Conservation (phyloP, 1,140 invertebrate species). For the Brachionus angularis region DNA sequence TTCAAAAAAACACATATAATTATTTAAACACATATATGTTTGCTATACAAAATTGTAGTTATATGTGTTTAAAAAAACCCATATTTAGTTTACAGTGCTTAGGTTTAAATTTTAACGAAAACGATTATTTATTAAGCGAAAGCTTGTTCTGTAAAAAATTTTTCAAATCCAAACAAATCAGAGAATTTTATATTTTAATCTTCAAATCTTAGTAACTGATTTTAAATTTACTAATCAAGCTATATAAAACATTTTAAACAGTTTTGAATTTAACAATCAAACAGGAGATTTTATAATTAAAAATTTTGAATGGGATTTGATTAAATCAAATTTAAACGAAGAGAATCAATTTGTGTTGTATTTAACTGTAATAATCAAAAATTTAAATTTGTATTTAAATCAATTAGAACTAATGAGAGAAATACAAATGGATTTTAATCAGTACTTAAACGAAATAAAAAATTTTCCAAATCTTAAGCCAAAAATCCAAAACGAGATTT, state of each 20-base stretch:
- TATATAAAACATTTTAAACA: neutral
- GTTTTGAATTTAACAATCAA: neutral
- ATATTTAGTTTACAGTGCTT: neutral
- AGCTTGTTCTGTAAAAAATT: conserved; percentile 4
- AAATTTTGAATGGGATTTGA: neutral
- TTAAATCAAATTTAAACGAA: conserved; percentile 5
- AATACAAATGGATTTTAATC: conserved; percentile 1
- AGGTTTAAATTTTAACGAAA: neutral
- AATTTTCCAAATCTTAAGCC: neutral
- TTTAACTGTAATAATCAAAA: too few relatives aligned
- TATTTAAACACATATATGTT: too few relatives aligned
- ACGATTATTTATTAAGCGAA: neutral
- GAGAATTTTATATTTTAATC: too few relatives aligned
- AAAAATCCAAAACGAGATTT: too few relatives aligned
- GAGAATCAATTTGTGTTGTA: conserved; percentile 8
- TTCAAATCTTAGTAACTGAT: too few relatives aligned
- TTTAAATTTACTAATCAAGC: too few relatives aligned
- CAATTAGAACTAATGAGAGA: conserved; percentile 23
- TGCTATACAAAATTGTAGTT: neutral
- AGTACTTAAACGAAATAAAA: too few relatives aligned
- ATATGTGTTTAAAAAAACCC: too few relatives aligned
- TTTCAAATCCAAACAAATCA: neutral
- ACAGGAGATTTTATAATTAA: too few relatives aligned
- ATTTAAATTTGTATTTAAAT: too few relatives aligned
- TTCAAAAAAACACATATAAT: too few relatives aligned